Percentiles rank a stretch among this genome's conserved stretches.
Evolutionary conservation across 2,797 vertebrate genomes (phyloP).

Genomic region (Takifugu rubripes): DNA sequence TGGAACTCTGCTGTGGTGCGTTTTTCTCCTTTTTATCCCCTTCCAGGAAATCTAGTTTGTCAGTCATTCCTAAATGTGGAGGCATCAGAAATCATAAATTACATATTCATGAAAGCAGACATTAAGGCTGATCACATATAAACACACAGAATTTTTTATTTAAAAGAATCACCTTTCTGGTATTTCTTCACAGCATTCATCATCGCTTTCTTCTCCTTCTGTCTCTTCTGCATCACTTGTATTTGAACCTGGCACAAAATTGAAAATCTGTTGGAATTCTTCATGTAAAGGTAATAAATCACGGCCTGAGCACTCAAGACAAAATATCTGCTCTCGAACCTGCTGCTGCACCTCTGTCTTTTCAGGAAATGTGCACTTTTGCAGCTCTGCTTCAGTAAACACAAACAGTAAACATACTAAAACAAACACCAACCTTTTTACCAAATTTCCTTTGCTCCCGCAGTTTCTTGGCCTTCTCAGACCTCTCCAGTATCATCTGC

Average conservation of each 20-base stretch:
- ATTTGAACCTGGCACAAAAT: constrained; percentile 83
- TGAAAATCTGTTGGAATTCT: no score
- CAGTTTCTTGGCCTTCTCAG: constrained; percentile 94
- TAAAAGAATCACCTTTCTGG: constrained; percentile 84
- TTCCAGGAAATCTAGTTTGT: constrained; percentile 96
- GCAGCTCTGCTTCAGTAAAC: background rate
- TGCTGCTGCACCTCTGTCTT: background rate
- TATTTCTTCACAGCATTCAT: constrained; percentile 94
- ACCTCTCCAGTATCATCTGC: constrained; percentile 86
- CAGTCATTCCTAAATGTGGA: constrained; percentile 83
- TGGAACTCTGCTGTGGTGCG: constrained; percentile 40
- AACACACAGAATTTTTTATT: background rate
- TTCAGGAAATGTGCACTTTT: background rate
- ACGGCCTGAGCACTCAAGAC: no score
- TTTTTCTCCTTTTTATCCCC: constrained; percentile 76
- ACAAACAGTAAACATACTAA: background rate
- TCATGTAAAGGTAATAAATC: no score
- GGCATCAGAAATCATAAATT: constrained; percentile 4
- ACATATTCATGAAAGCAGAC: background rate
- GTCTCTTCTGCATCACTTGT: constrained; percentile 93
- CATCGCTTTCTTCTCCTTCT: constrained; percentile 93
- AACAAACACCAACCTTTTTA: constrained; percentile 85
- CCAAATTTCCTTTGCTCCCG: constrained; percentile 93
- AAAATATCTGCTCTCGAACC: background rate
- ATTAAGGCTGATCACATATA: background rate